Percentiles rank a stretch among this genome's conserved stretches.
These are phyloP conservation scores for Poecilia latipinna DNA, from an alignment of 2,113 vertebrate species.

Conservation along the genomic window DNA sequence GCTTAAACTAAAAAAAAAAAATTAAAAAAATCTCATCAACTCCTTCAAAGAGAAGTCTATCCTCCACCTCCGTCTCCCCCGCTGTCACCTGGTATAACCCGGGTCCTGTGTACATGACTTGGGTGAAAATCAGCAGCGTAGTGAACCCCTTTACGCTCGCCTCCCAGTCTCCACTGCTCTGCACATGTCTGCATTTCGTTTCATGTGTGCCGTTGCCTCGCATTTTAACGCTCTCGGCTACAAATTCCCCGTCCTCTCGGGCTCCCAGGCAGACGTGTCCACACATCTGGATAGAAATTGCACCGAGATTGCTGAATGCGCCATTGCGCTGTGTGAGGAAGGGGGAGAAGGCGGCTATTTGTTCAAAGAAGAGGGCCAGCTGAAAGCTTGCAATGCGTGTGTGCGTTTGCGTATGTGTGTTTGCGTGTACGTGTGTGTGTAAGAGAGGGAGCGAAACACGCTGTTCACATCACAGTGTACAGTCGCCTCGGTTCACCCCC, in stretches of 20 bases:
- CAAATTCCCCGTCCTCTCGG: not conserved
- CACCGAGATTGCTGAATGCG: conserved; percentile 55
- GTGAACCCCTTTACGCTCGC: conserved; percentile 37
- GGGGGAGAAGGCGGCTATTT: conserved; percentile 39
- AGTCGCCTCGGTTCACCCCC: conserved; percentile 56
- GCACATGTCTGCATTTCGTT: conserved; percentile 6
- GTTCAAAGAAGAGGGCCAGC: conserved; percentile 43
- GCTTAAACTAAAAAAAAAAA: conserved; percentile 33
- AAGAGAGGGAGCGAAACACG: conserved; percentile 24
- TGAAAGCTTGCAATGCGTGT: conserved; percentile 8
- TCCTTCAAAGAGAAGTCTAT: conserved; percentile 9
- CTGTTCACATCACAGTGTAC: conserved; percentile 50
- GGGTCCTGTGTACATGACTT: conserved; percentile 59
- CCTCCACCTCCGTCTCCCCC: conserved; percentile 21
- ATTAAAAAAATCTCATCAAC: conserved; percentile 10
- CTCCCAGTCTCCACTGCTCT: conserved; percentile 4
- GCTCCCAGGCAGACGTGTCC: conserved; percentile 1
- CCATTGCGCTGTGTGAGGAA: conserved; percentile 63
- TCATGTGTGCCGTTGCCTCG: not conserved
- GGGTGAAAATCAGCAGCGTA: conserved; percentile 52
- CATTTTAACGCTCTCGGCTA: not conserved
- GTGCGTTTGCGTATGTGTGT: conserved; percentile 16
- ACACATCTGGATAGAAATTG: conserved; percentile 37
- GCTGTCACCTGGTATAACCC: conserved; percentile 78
- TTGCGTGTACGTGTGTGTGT: conserved; percentile 7